phyloP scores from a whole-genome alignment of 2,113 vertebrate species.

The Daubentonia madagascariensis region DNA sequence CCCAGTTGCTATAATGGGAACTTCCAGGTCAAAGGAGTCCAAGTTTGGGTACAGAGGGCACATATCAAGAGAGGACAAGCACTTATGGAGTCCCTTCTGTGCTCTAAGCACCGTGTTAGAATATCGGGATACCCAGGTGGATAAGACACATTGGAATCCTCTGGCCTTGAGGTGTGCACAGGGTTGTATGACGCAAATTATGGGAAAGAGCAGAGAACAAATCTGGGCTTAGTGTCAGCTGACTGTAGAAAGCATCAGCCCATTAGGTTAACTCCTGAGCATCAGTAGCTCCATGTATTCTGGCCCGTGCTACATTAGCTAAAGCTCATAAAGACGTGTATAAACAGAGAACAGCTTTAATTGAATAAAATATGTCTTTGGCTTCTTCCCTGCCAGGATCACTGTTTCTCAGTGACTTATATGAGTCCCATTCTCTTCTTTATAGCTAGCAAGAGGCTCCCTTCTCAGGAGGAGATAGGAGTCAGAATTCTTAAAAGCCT shows the following conservation, averaged over 20 bases:
- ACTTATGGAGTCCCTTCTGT: background rate
- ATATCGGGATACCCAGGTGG: background rate
- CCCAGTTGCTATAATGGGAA: background rate
- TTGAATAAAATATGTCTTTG: slow-evolving; percentile 60
- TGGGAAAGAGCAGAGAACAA: background rate
- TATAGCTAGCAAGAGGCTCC: background rate
- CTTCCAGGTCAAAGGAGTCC: background rate
- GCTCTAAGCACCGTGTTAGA: background rate
- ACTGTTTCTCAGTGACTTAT: background rate
- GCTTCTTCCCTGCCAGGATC: background rate
- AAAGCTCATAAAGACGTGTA: slow-evolving; percentile 15
- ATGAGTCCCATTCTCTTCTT: background rate
- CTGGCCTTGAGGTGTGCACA: background rate
- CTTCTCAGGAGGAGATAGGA: background rate
- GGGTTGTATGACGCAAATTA: background rate
- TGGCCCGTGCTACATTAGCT: slow-evolving; percentile 28
- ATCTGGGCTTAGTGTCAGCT: background rate
- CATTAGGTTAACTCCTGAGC: background rate
- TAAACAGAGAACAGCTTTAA: slow-evolving; percentile 44
- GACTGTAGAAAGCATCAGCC: background rate
- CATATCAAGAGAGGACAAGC: background rate
- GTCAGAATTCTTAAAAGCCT: background rate
- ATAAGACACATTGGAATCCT: background rate
- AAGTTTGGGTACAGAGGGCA: background rate
- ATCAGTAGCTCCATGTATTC: background rate